Evolutionary conservation across 2,888 invertebrate genomes (phyloP).

Genomic region (Perithous albicinctus): DNA sequence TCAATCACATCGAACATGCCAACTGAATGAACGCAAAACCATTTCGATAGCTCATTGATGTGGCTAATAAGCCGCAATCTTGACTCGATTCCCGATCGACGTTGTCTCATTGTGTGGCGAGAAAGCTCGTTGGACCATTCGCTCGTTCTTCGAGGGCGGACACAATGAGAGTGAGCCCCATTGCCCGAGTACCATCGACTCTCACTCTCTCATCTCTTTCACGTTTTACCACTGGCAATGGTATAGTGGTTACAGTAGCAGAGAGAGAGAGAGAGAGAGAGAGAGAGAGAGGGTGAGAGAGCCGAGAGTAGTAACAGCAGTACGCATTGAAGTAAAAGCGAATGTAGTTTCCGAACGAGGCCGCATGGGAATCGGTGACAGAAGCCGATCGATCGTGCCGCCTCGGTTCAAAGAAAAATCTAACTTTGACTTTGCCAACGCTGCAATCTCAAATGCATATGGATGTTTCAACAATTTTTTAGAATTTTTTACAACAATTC

Average conservation of each 20-base stretch:
- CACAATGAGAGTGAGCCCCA: slow-evolving; percentile 44
- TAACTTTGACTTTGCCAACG: neutral
- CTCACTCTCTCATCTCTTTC: slow-evolving; percentile 14
- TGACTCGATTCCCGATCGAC: slow-evolving; percentile 52
- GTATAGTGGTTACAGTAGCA: slow-evolving; percentile 16
- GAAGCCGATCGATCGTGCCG: slow-evolving; percentile 65
- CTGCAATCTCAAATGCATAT: neutral
- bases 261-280: too few relatives aligned
- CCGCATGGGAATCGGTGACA: slow-evolving; percentile 65
- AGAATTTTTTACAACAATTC: too few relatives aligned
- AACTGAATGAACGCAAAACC: neutral
- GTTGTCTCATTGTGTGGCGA: slow-evolving; percentile 48
- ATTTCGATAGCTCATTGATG: slow-evolving; percentile 20
- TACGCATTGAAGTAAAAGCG: slow-evolving; percentile 13
- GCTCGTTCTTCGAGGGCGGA: slow-evolving; percentile 25
- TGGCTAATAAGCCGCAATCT: slow-evolving; percentile 53
- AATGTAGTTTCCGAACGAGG: slow-evolving; percentile 27
- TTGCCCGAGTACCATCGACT: slow-evolving; percentile 15
- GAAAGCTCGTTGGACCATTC: slow-evolving; percentile 34
- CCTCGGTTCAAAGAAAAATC: slow-evolving; percentile 62
- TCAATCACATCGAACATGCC: too few relatives aligned
- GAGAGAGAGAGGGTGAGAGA: too few relatives aligned
- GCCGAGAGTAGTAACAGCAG: neutral
- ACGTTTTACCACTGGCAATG: slow-evolving; percentile 15
- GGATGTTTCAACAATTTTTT: too few relatives aligned